Evolutionary conservation across 2,888 invertebrate genomes (phyloP).

Genomic region (Leistus spinibarbis): DNA sequence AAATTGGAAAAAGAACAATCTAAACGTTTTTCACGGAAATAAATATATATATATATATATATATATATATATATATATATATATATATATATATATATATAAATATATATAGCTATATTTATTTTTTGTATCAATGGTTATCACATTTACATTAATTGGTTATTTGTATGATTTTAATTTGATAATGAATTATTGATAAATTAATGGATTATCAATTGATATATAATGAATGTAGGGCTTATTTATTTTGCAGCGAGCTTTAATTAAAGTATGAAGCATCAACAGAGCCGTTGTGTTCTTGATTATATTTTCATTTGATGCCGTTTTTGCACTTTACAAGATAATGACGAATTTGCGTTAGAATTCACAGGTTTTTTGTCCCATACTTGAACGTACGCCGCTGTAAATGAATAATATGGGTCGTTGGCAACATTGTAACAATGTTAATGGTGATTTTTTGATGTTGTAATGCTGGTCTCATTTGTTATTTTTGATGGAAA

Average conservation of each 20-base stretch:
- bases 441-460: background rate
- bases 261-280: no score
- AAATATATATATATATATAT: no score
- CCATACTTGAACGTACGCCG: background rate
- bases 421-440: background rate
- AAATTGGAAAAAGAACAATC: no score
- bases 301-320: no score
- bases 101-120: conserved; percentile 1
- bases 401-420: background rate
- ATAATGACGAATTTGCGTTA: background rate
- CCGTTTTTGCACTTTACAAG: background rate
- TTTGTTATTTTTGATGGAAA: background rate
- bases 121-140: background rate
- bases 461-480: background rate
- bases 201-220: no score
- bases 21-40: no score
- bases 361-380: background rate
- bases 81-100: conserved; percentile 9
- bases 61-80: background rate
- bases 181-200: no score
- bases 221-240: no score
- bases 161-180: no score
- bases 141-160: background rate
- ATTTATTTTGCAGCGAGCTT: no score
- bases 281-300: no score